Evolutionary conservation across 30 jellyfish, hydroid and myxozoan species (phyloP).

Genomic region (Rhopilema esculentum): DNA sequence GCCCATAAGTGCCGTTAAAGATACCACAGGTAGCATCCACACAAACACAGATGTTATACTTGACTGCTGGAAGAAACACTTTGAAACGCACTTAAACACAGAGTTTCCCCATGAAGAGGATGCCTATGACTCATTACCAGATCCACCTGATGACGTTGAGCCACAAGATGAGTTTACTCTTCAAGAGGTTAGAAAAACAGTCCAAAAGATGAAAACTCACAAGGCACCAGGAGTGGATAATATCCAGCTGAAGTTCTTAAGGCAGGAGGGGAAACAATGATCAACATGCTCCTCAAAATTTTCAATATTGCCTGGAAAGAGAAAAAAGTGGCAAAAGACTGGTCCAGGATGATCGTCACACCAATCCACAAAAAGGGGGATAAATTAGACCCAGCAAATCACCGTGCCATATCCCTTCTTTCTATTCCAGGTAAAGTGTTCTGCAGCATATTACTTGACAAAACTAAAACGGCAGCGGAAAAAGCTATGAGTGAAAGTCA

Average conservation of each 20-base stretch:
- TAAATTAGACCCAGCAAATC: slow-evolving; percentile 32
- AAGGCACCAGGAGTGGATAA: slow-evolving; percentile 52
- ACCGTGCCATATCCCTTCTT: slow-evolving; percentile 38
- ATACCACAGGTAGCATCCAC: slow-evolving; percentile 8
- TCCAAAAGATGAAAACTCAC: slow-evolving; percentile 1
- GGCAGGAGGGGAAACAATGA: slow-evolving; percentile 55
- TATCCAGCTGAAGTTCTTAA: slow-evolving; percentile 41
- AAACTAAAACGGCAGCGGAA: slow-evolving; percentile 22
- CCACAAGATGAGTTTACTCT: slow-evolving; percentile 5
- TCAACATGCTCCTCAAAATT: slow-evolving; percentile 34
- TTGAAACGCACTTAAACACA: slow-evolving; percentile 43
- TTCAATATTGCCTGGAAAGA: slow-evolving; percentile 23
- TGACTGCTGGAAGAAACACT: slow-evolving; percentile 34
- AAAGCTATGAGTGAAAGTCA: slow-evolving; percentile 7
- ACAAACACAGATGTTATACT: slow-evolving; percentile 24
- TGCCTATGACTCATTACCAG: slow-evolving; percentile 25
- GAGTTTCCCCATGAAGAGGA: slow-evolving; percentile 40
- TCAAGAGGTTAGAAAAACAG: slow-evolving; percentile 7
- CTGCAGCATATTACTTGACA: slow-evolving; percentile 24
- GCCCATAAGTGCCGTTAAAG: slow-evolving; percentile 7
- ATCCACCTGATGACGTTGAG: neutral
- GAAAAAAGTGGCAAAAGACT: slow-evolving; percentile 28
- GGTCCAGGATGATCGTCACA: slow-evolving; percentile 35
- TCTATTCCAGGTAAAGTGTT: slow-evolving; percentile 56
- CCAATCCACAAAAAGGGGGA: slow-evolving; percentile 50